phyloP scores from a whole-genome alignment of 2,797 vertebrate genomes.

The Chromobotia macracanthus region DNA sequence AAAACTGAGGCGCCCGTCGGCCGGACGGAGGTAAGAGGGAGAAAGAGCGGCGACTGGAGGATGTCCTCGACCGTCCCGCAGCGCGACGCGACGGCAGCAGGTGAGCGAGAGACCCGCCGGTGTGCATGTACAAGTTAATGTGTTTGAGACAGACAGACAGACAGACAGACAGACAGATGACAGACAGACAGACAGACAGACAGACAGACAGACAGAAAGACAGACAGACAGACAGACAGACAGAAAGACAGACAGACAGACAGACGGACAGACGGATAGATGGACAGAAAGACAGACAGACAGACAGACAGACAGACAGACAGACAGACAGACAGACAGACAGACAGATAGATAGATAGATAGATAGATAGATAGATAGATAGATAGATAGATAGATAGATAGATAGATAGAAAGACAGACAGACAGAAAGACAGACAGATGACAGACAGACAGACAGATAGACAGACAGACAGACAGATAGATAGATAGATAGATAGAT shows the following conservation, averaged over 20 bases:
- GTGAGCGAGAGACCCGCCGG: slow-evolving; percentile 32
- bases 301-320: not conserved
- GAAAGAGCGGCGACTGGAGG: slow-evolving; percentile 27
- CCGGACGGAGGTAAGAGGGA: not conserved
- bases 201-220: not conserved
- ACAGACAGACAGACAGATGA: not conserved
- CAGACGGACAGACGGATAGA: too few species aligned
- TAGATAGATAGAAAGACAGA: too few species aligned
- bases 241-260: not conserved
- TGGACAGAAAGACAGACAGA: not conserved
- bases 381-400: too few species aligned
- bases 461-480: too few species aligned
- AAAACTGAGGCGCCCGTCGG: not conserved
- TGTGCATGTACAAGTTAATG: not conserved
- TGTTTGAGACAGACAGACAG: not conserved
- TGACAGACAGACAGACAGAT: too few species aligned
- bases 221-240: not conserved
- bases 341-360: not conserved
- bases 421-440: too few species aligned
- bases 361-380: not conserved
- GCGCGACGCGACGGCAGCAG: slow-evolving; percentile 29
- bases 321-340: not conserved
- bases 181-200: not conserved
- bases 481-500: too few species aligned
- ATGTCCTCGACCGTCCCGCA: slow-evolving; percentile 36